Evolutionary conservation across 2,888 invertebrate species (phyloP).

Genomic region (Helobdella robusta): DNA sequence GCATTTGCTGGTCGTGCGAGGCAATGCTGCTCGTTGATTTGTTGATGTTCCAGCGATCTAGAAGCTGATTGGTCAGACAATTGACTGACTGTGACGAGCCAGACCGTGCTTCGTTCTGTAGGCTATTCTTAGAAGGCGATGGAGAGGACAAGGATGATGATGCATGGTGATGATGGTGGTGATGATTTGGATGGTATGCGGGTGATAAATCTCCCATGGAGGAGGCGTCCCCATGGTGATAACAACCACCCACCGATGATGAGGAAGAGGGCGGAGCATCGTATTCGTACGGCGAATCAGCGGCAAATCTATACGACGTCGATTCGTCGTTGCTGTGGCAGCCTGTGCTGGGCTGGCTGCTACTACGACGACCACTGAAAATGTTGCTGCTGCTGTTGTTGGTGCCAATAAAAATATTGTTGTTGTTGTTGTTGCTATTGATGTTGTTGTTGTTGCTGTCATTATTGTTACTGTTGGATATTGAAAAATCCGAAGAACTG

Average conservation of each 20-base stretch:
- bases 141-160: no score
- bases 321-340: constrained; percentile 27
- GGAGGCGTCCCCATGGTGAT: background rate
- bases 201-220: background rate
- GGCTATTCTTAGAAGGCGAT: no score
- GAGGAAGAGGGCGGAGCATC: constrained; percentile 40
- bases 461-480: background rate
- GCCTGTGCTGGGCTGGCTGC: constrained; percentile 47
- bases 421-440: background rate
- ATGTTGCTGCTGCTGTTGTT: constrained; percentile 2
- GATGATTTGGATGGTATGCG: background rate
- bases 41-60: constrained; percentile 9
- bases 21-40: no score
- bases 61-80: constrained; percentile 15
- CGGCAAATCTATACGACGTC: constrained; percentile 39
- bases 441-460: background rate
- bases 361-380: background rate
- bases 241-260: background rate
- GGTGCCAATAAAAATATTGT: background rate
- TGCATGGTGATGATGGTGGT: background rate
- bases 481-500: constrained; percentile 9
- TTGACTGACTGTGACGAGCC: background rate
- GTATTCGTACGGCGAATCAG: constrained; percentile 49
- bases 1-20: background rate
- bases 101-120: no score